Percentiles rank a stretch among this genome's conserved stretches.
phyloP scores from a whole-genome alignment of 2,888 invertebrate genomes.

The Gymnocheta viridis region DNA sequence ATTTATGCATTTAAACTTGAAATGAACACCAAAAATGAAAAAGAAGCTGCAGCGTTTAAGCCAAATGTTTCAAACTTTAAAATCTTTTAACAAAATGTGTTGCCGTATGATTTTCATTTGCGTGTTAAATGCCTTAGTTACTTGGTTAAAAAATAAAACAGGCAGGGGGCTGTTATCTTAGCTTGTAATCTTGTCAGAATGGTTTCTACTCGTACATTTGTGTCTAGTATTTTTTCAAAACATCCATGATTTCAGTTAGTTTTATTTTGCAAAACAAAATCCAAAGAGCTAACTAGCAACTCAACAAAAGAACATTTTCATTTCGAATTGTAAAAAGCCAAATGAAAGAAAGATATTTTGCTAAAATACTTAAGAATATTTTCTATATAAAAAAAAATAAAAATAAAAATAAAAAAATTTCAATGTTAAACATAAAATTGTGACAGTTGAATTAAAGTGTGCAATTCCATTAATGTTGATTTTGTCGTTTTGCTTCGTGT shows the following conservation, averaged over 20 bases:
- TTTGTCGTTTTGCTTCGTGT: neutral
- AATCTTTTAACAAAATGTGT: slow-evolving; percentile 26
- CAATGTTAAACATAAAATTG: slow-evolving; percentile 66
- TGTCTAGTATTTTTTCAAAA: neutral
- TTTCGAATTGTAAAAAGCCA: slow-evolving; percentile 43
- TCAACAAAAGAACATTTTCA: slow-evolving; percentile 65
- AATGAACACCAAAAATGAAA: slow-evolving; percentile 60
- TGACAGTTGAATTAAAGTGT: slow-evolving; percentile 63
- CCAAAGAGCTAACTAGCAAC: slow-evolving; percentile 45
- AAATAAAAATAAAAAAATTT: slow-evolving; percentile 34
- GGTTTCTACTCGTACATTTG: slow-evolving; percentile 26
- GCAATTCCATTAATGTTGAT: slow-evolving; percentile 43
- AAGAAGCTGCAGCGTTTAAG: slow-evolving; percentile 35
- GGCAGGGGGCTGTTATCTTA: slow-evolving; percentile 63
- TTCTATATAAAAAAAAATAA: neutral
- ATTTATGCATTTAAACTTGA: slow-evolving; percentile 72
- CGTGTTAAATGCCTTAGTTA: slow-evolving; percentile 20
- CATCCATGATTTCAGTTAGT: slow-evolving; percentile 60
- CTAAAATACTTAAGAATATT: slow-evolving; percentile 14
- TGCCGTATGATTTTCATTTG: slow-evolving; percentile 38
- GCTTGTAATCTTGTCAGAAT: slow-evolving; percentile 69
- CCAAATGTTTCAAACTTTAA: slow-evolving; percentile 41
- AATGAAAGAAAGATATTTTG: slow-evolving; percentile 21
- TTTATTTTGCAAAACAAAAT: slow-evolving; percentile 44
- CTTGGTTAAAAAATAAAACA: neutral